phyloP scores from a whole-genome alignment of 2,888 invertebrate genomes.

The Epirrhoe tristata region DNA sequence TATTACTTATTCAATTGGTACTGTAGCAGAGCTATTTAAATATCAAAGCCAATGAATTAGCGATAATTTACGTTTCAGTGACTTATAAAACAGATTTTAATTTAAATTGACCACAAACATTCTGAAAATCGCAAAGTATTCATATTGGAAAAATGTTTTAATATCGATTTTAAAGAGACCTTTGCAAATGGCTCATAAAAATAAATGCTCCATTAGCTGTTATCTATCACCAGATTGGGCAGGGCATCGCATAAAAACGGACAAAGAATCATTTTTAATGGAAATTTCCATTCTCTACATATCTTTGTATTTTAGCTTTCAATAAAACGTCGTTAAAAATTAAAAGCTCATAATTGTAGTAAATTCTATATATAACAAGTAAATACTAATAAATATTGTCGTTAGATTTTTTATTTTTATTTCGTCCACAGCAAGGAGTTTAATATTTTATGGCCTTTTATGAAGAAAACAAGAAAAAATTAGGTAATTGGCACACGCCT shows the following conservation, averaged over 20 bases:
- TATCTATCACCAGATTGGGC: constrained; percentile 49
- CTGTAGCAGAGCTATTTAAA: neutral
- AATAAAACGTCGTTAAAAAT: neutral
- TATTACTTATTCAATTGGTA: constrained; percentile 3
- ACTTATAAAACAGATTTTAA: neutral
- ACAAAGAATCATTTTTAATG: constrained; percentile 39
- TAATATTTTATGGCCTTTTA: too few relatives aligned
- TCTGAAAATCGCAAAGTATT: neutral
- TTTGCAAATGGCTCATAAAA: constrained; percentile 49
- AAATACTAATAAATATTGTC: too few relatives aligned
- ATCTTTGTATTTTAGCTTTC: constrained; percentile 7
- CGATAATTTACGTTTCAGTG: neutral
- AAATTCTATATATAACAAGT: too few relatives aligned
- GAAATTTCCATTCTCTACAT: constrained; percentile 26
- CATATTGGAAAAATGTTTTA: neutral
- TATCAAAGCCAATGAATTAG: neutral
- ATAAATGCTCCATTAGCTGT: constrained; percentile 55
- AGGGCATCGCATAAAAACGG: constrained; percentile 33
- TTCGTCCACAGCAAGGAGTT: too few relatives aligned
- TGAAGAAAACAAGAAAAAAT: too few relatives aligned
- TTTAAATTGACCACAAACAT: neutral
- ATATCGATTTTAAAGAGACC: neutral
- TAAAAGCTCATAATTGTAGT: neutral
- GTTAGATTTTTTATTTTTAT: too few relatives aligned
- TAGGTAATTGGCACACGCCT: too few relatives aligned